Evolutionary conservation across 2,888 invertebrate genomes (phyloP).

Genomic region (Camponotus fellah): DNA sequence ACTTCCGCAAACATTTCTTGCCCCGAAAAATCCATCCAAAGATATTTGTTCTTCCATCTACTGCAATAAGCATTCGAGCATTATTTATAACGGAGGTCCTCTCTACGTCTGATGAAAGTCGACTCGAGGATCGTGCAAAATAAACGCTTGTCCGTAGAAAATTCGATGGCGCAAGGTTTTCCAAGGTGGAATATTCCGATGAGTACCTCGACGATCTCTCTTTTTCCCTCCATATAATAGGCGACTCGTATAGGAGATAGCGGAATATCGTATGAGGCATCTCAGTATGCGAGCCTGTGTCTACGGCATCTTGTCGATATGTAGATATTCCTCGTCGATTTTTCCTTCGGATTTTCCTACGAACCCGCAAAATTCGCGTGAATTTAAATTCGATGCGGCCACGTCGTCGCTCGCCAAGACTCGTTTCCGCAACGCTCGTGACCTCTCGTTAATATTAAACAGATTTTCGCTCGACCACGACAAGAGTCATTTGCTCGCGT

Average conservation of each 20-base stretch:
- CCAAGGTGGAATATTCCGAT: constrained; percentile 44
- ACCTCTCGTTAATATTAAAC: constrained; percentile 58
- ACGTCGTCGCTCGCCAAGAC: constrained; percentile 66
- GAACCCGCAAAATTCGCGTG: constrained; percentile 72
- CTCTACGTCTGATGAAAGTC: constrained; percentile 36
- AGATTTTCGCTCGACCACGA: constrained; percentile 41
- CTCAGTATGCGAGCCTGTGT: constrained; percentile 78
- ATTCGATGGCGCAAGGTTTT: constrained; percentile 49
- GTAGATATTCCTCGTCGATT: constrained; percentile 79
- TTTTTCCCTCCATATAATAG: constrained; percentile 58
- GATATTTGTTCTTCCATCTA: constrained; percentile 20
- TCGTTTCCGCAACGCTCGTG: constrained; percentile 58
- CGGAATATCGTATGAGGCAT: constrained; percentile 74
- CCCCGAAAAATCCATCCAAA: constrained; percentile 7
- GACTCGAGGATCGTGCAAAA: constrained; percentile 29
- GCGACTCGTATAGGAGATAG: constrained; percentile 58
- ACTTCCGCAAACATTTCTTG: constrained; percentile 18
- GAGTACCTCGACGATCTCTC: constrained; percentile 44
- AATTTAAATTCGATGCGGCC: constrained; percentile 80
- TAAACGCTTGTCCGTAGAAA: constrained; percentile 42
- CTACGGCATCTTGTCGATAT: constrained; percentile 76
- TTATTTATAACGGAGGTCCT: constrained; percentile 34
- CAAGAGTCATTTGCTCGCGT: constrained; percentile 42
- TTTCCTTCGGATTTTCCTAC: constrained; percentile 72
- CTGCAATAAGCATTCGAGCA: constrained; percentile 8